These are phyloP conservation scores for Herminia tarsipennalis DNA, from an alignment of 2,888 invertebrate species.

Conservation along the genomic window DNA sequence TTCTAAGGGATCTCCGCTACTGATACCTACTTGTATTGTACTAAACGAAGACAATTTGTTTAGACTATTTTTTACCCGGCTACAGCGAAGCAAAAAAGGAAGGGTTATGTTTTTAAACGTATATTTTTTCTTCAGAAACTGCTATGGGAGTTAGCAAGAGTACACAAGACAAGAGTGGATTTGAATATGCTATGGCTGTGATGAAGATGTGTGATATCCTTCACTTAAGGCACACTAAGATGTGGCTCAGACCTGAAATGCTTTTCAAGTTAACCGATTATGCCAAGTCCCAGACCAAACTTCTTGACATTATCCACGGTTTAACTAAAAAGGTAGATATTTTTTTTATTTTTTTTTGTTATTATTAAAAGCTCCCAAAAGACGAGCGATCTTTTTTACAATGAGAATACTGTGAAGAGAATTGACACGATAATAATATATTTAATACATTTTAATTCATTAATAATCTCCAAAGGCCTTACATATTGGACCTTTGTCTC, in stretches of 20 bases:
- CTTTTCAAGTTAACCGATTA: slow-evolving; percentile 91
- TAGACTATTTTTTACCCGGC: not conserved
- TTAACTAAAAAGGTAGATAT: slow-evolving; percentile 92
- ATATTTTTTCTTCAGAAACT: slow-evolving; percentile 86
- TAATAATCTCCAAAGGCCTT: not conserved
- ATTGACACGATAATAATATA: too few species aligned
- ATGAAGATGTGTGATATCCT: slow-evolving; percentile 96
- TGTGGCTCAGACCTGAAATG: slow-evolving; percentile 92
- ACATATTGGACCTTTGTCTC: too few species aligned
- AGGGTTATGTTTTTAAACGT: not conserved
- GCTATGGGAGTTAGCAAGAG: slow-evolving; percentile 95
- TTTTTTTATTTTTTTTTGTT: too few species aligned
- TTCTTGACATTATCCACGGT: slow-evolving; percentile 91
- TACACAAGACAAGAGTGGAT: slow-evolving; percentile 92
- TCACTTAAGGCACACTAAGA: slow-evolving; percentile 92
- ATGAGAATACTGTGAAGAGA: too few species aligned
- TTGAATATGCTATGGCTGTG: slow-evolving; percentile 94
- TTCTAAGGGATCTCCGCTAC: too few species aligned
- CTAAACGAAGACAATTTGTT: not conserved
- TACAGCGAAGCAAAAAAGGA: not conserved
- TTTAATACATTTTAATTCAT: too few species aligned
- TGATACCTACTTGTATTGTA: not conserved
- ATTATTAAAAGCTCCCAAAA: too few species aligned
- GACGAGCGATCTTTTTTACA: too few species aligned
- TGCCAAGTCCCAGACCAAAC: slow-evolving; percentile 90